Evolutionary conservation across 1,140 invertebrate genomes (phyloP), one percentile per base, ranked within the genome.

Genomic region (Hydropsyche tenuis): DNA sequence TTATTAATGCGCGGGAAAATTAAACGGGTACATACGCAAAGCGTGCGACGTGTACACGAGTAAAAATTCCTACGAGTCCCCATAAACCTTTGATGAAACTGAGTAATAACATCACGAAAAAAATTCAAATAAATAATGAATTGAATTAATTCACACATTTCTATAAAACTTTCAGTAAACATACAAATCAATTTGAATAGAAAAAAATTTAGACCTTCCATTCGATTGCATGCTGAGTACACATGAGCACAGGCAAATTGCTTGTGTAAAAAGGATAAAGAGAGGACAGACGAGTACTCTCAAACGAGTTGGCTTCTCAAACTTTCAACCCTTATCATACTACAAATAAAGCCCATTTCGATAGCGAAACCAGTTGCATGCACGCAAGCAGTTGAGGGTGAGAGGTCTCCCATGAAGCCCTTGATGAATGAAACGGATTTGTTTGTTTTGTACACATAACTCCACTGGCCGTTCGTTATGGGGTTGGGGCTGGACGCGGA

Each of bases 391-490:
- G 20, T 53, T 37, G 30, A 37, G 30, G 43, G 64, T 42, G 48
- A 22, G 23, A 20, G 56, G 56, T 60, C 7, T 18, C 23, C 56
- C 18, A 25, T 23, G 37, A 18, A 22, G 64, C 64, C 16, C 62
- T 73, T 75, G 70, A 73, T 75, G 74, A 69, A 75, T 75, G 66
- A 73, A 73, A 46, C 27, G 70, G 74, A 75, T 75, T 75, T 73
- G 71, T 75, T 73, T 75, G 74, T 60, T 73, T 30, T 73, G 56
- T 60, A 60, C 22, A 53, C 48, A 53, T 53, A 53, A 53, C 48
- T 53, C 48, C 18, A 18, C 48, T 16, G 48, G 20, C 48, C 9
- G 16, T 53, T 11, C 16, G 48, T 18, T 16, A 20, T 18, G 48
- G 48, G 48, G 30, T n/a, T n/a, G 14, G 45, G 11, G 16, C 45